Percentiles rank a stretch among this genome's conserved stretches.
phyloP scores from a whole-genome alignment of 2,113 vertebrate genomes.

The Speoplatyrhinus poulsoni region DNA sequence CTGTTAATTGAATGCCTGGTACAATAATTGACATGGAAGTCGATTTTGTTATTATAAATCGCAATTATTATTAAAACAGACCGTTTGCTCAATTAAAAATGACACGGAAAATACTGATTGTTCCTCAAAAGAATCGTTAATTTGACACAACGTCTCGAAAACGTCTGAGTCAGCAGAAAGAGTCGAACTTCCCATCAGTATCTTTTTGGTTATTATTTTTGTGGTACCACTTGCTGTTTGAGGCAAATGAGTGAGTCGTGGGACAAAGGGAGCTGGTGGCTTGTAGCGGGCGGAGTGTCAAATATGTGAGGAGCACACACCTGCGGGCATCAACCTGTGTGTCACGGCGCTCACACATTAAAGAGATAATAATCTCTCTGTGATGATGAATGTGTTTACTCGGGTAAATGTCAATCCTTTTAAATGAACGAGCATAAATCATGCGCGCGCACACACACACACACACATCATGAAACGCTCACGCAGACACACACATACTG shows the following conservation, averaged over 20 bases:
- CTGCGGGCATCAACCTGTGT: slow-evolving; percentile 17
- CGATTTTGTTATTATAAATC: too few species aligned
- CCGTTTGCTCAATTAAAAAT: too few species aligned
- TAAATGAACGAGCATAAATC: slow-evolving; percentile 54
- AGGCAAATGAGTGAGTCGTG: slow-evolving; percentile 16
- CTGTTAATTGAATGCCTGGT: too few species aligned
- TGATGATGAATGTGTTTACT: slow-evolving; percentile 78
- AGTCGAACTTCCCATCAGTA: too few species aligned
- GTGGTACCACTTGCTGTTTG: neutral
- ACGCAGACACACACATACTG: slow-evolving; percentile 49
- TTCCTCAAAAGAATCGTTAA: too few species aligned
- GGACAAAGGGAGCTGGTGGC: slow-evolving; percentile 18
- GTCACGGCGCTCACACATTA: slow-evolving; percentile 63
- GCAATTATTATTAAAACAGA: too few species aligned
- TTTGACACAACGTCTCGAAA: too few species aligned
- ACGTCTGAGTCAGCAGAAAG: too few species aligned
- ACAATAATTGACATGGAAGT: too few species aligned
- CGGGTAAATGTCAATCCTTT: slow-evolving; percentile 69
- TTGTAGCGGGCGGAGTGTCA: slow-evolving; percentile 23
- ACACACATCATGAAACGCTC: neutral
- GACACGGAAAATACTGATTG: too few species aligned
- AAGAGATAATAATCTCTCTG: slow-evolving; percentile 76
- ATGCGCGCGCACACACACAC: slow-evolving; percentile 16
- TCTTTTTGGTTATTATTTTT: neutral
- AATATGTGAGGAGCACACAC: slow-evolving; percentile 18